Evolutionary conservation across 2,797 vertebrate species (phyloP).

Genomic region (Tadarida brasiliensis): DNA sequence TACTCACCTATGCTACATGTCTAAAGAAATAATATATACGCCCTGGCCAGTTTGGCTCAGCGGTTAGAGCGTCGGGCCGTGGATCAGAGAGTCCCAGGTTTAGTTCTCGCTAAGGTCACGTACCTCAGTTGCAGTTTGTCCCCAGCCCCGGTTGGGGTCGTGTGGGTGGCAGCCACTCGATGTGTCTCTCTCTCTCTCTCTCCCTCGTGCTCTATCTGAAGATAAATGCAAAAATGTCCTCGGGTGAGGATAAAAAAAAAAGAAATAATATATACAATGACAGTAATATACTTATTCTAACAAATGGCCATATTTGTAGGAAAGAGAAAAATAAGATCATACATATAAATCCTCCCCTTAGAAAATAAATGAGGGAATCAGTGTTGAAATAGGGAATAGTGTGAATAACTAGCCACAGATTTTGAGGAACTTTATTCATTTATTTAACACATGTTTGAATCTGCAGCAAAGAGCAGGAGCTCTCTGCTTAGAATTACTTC

Average conservation of each 20-base stretch:
- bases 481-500: not conserved
- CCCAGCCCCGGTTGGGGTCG: too few species aligned
- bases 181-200: too few species aligned
- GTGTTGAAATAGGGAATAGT: not conserved
- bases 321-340: constrained; percentile 26
- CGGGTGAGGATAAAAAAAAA: too few species aligned
- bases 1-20: not conserved
- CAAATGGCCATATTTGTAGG: not conserved
- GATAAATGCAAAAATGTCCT: too few species aligned
- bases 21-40: constrained; percentile 20
- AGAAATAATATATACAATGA: not conserved
- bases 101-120: too few species aligned
- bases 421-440: not conserved
- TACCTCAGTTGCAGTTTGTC: too few species aligned
- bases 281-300: not conserved
- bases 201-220: too few species aligned
- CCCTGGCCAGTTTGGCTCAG: too few species aligned
- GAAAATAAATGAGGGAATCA: constrained; percentile 33
- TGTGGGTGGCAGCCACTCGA: too few species aligned
- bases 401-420: not conserved
- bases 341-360: not conserved
- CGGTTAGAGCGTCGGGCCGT: too few species aligned
- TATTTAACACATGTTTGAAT: constrained; percentile 9
- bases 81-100: too few species aligned
- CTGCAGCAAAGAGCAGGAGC: not conserved